phyloP scores from a whole-genome alignment of 2,797 vertebrate species.

The Chromis chromis region DNA sequence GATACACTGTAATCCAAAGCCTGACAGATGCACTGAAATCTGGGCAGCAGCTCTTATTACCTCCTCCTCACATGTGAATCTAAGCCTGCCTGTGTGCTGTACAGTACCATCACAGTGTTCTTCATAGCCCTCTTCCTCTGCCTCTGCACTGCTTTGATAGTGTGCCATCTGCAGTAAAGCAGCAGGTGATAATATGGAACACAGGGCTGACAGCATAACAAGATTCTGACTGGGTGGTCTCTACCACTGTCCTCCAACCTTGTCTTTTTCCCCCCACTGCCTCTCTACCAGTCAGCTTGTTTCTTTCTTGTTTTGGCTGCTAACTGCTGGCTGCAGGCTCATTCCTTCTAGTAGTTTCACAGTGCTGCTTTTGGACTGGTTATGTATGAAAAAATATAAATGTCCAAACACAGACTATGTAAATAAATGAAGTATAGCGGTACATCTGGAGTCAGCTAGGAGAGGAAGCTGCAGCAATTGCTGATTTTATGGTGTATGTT shows the following conservation, averaged over 20 bases:
- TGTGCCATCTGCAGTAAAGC: conserved; percentile 76
- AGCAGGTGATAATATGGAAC: conserved; percentile 71
- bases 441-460: conserved; percentile 28
- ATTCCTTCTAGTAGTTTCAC: conserved; percentile 18
- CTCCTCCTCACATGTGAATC: neutral
- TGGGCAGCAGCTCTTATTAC: neutral
- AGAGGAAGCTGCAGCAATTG: conserved; percentile 19
- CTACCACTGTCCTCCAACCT: conserved; percentile 34
- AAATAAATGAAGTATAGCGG: neutral
- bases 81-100: conserved; percentile 3
- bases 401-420: neutral
- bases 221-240: conserved; percentile 77
- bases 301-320: conserved; percentile 10
- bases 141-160: conserved; percentile 59
- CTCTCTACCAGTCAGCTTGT: conserved; percentile 17
- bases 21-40: neutral
- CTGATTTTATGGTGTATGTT: neutral
- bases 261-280: neutral
- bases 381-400: conserved; percentile 22
- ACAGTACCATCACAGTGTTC: neutral
- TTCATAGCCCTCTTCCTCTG: neutral
- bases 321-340: conserved; percentile 19
- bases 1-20: neutral
- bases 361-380: neutral
- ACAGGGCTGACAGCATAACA: conserved; percentile 52